Base-by-base conservation (phyloP, 2,113 vertebrate species). In the Oryzias celebensis region DNA sequence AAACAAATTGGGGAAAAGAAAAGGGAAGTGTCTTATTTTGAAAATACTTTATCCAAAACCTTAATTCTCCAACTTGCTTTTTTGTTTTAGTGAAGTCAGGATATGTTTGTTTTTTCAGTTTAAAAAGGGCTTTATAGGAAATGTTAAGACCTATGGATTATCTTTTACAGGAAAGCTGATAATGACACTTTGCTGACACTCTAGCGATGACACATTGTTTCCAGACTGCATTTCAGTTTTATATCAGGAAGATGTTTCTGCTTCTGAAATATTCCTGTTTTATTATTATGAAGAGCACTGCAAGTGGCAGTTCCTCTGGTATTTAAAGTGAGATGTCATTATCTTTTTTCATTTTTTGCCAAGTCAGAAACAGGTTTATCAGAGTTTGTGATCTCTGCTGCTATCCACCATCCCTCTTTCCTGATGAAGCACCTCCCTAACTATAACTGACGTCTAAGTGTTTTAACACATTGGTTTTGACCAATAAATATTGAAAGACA, bases 401-500 rank as follows among this genome's bases (percentile, higher is more conserved):
- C 68, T 77, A 66, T 68, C 52, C 71, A 5, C 26, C 53, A 6
- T 63, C 71, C 62, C 64, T 42, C 68, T 64, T 59, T 46, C 65
- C 78, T 62, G 71, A 78, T 71, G 65, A 71, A 72, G 71, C 68
- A 68, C 71, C 70, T 70, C 60, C 71, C 53, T 67, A 68, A 82
- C 54, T 53, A 64, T 71, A 80, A 88, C 68, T 78, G 75, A 76
- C 81, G 70, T 80, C 78, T 85, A 83, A 88, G 85, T 85, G 82
- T 81, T 87, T 76, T 58, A 41, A 76, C 74, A 78, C 81, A 75
- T 79, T 54, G 65, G 72, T 71, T 69, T 65, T 57, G 54, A 70
- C 83, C 74, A 83, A 87, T 44, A 87, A 87, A 85, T 70, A 88
- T 85, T 83, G 73, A 90, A 80, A 59, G 44, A 5, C 20, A 43